Evolutionary conservation across 2,113 vertebrate species (phyloP).

Genomic region (Canis aureus): DNA sequence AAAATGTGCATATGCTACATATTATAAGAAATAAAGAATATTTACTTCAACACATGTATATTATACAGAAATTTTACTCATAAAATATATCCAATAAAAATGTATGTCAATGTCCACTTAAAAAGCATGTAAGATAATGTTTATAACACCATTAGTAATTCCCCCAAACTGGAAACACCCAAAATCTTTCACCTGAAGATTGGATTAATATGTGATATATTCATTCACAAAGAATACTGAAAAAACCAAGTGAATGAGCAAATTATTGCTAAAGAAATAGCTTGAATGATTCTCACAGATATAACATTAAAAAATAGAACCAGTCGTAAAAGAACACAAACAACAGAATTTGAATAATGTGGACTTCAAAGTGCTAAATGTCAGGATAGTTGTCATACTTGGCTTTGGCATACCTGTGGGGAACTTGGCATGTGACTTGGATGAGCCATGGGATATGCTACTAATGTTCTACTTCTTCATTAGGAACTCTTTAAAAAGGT

Average conservation of each 20-base stretch:
- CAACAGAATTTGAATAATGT: not conserved
- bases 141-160: not conserved
- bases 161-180: not conserved
- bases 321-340: not conserved
- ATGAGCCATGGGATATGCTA: not conserved
- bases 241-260: not conserved
- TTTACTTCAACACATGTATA: not conserved
- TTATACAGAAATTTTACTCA: not conserved
- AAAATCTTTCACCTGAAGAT: not conserved
- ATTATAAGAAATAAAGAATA: not conserved
- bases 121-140: not conserved
- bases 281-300: not conserved
- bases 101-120: not conserved
- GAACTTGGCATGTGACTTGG: accelerated
- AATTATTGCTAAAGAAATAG: not conserved
- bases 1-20: not conserved
- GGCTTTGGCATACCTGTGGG: too few species aligned
- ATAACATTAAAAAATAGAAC: not conserved
- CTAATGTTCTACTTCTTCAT: not conserved
- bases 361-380: not conserved
- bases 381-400: not conserved
- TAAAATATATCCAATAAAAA: not conserved
- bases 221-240: not conserved
- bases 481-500: not conserved
- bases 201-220: not conserved